Evolutionary conservation across 2,797 vertebrate species (phyloP).

Genomic region (Apogon talboti): DNA sequence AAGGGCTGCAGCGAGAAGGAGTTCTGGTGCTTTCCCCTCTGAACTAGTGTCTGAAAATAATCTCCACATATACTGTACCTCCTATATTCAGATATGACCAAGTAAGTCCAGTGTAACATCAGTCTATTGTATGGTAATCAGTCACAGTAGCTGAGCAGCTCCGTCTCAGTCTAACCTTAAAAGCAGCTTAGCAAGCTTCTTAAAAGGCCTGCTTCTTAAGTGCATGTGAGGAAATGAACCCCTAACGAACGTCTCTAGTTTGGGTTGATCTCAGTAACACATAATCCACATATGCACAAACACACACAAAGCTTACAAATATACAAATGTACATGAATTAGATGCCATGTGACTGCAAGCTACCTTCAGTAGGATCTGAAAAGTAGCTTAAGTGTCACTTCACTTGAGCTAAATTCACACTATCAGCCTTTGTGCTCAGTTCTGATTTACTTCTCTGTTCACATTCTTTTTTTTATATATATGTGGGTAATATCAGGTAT

Average conservation of each 20-base stretch:
- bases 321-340: neutral
- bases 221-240: constrained; percentile 65
- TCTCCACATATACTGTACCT: constrained; percentile 9
- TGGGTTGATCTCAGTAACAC: constrained; percentile 36
- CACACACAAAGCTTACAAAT: neutral
- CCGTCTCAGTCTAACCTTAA: constrained; percentile 67
- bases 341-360: neutral
- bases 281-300: constrained; percentile 7
- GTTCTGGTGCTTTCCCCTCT: neutral
- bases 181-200: constrained; percentile 80
- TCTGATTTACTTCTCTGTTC: too few species aligned
- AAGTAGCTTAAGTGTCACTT: neutral
- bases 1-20: too few species aligned
- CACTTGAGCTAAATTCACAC: neutral
- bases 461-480: too few species aligned
- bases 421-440: too few species aligned
- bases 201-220: constrained; percentile 74
- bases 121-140: constrained; percentile 41
- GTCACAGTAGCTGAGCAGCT: constrained; percentile 52
- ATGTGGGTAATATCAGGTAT: too few species aligned
- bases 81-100: constrained; percentile 18
- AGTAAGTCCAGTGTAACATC: constrained; percentile 21
- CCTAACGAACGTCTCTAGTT: constrained; percentile 32
- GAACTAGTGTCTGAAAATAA: constrained; percentile 19
- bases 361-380: neutral